Conservation (phyloP, 2,888 invertebrate genomes). For the Spodoptera exigua region DNA sequence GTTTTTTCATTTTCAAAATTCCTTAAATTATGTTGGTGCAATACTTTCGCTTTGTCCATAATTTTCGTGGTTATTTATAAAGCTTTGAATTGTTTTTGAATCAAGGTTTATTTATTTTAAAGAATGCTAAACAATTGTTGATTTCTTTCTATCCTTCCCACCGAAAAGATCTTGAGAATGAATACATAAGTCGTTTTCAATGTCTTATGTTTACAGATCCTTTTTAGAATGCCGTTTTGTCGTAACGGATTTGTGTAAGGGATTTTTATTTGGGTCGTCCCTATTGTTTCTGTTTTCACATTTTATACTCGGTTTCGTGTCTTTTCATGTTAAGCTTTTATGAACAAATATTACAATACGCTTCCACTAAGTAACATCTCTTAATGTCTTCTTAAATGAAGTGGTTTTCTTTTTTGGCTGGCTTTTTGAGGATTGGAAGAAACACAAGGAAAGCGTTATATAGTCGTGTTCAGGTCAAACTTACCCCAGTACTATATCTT, state of each 20-base stretch:
- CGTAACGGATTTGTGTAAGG: slow-evolving; percentile 15
- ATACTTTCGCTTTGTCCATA: no score
- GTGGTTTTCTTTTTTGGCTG: slow-evolving; percentile 12
- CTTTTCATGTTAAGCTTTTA: no score
- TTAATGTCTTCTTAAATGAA: no score
- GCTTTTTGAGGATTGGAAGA: no score
- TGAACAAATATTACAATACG: neutral
- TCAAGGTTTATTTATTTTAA: slow-evolving; percentile 20
- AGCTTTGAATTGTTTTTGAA: slow-evolving; percentile 7
- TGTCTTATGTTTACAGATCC: slow-evolving; percentile 41
- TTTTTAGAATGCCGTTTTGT: slow-evolving; percentile 37
- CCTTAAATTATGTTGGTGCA: no score
- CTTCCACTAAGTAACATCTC: no score
- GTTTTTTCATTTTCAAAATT: no score
- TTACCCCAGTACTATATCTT: slow-evolving; percentile 91
- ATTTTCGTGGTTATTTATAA: no score
- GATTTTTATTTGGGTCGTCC: slow-evolving; percentile 25
- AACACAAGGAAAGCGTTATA: no score
- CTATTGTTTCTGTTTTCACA: slow-evolving; percentile 9
- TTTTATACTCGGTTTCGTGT: neutral
- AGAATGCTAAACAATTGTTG: slow-evolving; percentile 27
- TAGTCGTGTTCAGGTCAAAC: slow-evolving; percentile 53
- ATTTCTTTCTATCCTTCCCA: slow-evolving; percentile 14
- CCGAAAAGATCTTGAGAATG: slow-evolving; percentile 12
- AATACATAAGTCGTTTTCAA: slow-evolving; percentile 48